Evolutionary conservation across 2,888 invertebrate species (phyloP), one percentile per base, ranked within the genome.

Genomic region (Athetis lepigone): DNA sequence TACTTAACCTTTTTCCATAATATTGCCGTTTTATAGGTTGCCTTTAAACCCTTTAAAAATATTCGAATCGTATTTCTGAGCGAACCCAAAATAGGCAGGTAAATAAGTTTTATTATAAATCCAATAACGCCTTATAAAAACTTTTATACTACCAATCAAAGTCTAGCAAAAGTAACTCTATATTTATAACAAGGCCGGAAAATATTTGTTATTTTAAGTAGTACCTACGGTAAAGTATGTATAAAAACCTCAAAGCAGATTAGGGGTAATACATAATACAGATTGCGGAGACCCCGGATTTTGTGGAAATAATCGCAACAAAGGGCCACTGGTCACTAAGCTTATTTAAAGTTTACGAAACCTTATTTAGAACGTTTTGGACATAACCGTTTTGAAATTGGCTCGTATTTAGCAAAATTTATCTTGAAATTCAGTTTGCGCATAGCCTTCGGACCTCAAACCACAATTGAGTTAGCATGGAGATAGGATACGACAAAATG

Each of bases 231-330:
- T 5, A n/a, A 27, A 33, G 55, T 13, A 18, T 19, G 46, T 67
- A 52, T 33, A 11, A 59, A 57, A 69, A 63, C 65, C 78, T 70
- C 21, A 72, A 69, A 77, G 65, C 66, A 70, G 82, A 75, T 77
- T 79, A 79, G 40, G 54, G 23, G 43, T 59, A 70, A 54, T 59
- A 63, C 56, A 65, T 72, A 58, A 57, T 55, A 58, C 52, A 56
- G 27, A 61, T 64, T 56, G 51, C 13, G 21, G 11, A 25, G 55
- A 23, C 47, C 45, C 40, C 59, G 37, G 49, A 65, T 52, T 59
- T 61, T 27, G 39, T 25, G 21, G 49, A 46, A 67, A 69, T 67
- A 73, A 73, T 65, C 52, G 16, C 42, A 52, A 54, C 55, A 59
- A 65, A 59, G 58, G 58, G 51, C 55, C 36, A 9, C 47, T 23